Conservation (phyloP, 2,797 vertebrate genomes). For the Schizopygopsis malacanthus region DNA sequence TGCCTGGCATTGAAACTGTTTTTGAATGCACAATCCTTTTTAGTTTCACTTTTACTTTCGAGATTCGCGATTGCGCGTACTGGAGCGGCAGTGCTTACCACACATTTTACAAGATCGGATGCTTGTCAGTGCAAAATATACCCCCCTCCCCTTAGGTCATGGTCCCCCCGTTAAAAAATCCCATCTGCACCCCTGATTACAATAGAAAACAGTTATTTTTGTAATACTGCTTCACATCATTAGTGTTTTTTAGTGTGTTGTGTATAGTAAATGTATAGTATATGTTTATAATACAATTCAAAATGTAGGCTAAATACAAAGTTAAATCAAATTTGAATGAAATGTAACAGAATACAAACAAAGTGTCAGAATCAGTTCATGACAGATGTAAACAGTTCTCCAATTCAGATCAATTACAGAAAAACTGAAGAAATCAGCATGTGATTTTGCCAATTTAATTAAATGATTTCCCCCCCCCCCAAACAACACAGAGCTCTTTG, state of each 20-base stretch:
- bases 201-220: neutral
- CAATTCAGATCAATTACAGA: constrained; percentile 11
- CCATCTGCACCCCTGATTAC: too few species aligned
- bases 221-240: neutral
- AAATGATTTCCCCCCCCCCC: neutral
- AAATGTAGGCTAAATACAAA: neutral
- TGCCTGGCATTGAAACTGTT: too few species aligned
- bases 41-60: too few species aligned
- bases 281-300: neutral
- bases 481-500: constrained; percentile 59
- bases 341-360: neutral
- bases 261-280: neutral
- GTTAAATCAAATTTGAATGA: neutral
- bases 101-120: too few species aligned
- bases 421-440: neutral
- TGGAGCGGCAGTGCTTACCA: too few species aligned
- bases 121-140: too few species aligned
- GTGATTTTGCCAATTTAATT: neutral
- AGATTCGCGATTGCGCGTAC: too few species aligned
- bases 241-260: neutral
- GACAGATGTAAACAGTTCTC: neutral
- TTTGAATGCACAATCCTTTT: too few species aligned
- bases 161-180: too few species aligned
- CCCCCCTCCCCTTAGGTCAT: too few species aligned
- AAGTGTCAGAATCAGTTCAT: neutral